Evolutionary conservation across 2,797 vertebrate species (phyloP), one percentile per base, ranked within the genome.

Genomic region (Typhlichthys eigenmanni): DNA sequence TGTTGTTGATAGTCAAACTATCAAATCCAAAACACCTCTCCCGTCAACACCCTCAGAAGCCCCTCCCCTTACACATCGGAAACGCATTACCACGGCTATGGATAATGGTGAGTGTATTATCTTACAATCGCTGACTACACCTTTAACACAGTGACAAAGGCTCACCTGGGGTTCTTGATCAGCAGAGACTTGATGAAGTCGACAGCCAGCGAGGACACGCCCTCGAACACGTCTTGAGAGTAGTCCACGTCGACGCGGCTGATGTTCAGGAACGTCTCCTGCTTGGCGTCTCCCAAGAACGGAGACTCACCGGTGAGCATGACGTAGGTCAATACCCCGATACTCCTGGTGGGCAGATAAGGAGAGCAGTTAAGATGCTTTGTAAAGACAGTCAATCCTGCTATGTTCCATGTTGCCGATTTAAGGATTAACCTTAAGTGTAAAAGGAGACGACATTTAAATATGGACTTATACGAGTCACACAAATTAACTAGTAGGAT

Each of bases 221-320:
- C 93, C 38, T 93, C 88, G 34, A 95, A 95, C 0, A 88, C 88
- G 13, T 93, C 93, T 47, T 92, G 76, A 0, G 92, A 89, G 76
- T 93, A 95, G 76, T 94, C 91, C 0, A 94, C 74, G 17, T 88
- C 93, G 76, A 93, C 90, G 54, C 93, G 92, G 49, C 93, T 94
- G 81, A 95, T 90, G 86, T 95, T 95, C 34, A 95, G 90, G 80
- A 89, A 95, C 0, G 93, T 95, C 85, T 92, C 84, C 81, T 94
- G 94, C 47, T 94, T 94, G 58, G 87, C 68, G 1, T 93, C 88
- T 0, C 93, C 94, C 76, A 91, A 67, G 80, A 95, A 95, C 0
- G 94, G 94, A 13, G 94, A 95, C 69, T 88, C 87, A 0, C 93
- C 93, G 0, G 94, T 94, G 78, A 95, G 84, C 94, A 95, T 94